These are phyloP conservation scores for Drosophila nannoptera DNA, from an alignment of 1,140 invertebrate genomes.

Conservation along the genomic window DNA sequence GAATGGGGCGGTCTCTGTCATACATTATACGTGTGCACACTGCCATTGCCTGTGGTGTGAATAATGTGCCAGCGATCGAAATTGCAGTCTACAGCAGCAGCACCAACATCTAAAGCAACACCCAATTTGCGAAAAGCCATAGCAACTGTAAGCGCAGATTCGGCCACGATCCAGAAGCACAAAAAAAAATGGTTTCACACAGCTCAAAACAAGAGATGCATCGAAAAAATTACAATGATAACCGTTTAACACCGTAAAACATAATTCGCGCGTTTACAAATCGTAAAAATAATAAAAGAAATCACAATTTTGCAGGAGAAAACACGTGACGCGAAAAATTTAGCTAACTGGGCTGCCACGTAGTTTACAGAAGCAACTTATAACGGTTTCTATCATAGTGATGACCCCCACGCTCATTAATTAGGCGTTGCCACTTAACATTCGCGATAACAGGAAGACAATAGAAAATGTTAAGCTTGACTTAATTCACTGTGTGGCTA, in stretches of 20 bases:
- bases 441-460: background rate
- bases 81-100: conserved; percentile 29
- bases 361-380: background rate
- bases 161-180: background rate
- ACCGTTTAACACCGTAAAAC: too few species aligned
- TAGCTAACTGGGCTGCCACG: background rate
- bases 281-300: too few species aligned
- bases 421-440: background rate
- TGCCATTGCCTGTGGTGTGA: conserved; percentile 57
- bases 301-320: too few species aligned
- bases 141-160: conserved; percentile 36
- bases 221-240: too few species aligned
- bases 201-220: too few species aligned
- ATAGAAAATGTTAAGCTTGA: background rate
- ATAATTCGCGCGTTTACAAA: too few species aligned
- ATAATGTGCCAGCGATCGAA: conserved; percentile 60
- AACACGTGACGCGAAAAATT: too few species aligned
- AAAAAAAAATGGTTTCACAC: too few species aligned
- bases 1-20: conserved; percentile 32
- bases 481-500: too few species aligned
- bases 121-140: conserved; percentile 39
- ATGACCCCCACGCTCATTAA: background rate
- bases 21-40: conserved; percentile 30
- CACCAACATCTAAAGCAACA: conserved; percentile 20
- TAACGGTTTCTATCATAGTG: background rate